Evolutionary conservation across 2,797 vertebrate species (phyloP).

Genomic region (Danio kyathit): DNA sequence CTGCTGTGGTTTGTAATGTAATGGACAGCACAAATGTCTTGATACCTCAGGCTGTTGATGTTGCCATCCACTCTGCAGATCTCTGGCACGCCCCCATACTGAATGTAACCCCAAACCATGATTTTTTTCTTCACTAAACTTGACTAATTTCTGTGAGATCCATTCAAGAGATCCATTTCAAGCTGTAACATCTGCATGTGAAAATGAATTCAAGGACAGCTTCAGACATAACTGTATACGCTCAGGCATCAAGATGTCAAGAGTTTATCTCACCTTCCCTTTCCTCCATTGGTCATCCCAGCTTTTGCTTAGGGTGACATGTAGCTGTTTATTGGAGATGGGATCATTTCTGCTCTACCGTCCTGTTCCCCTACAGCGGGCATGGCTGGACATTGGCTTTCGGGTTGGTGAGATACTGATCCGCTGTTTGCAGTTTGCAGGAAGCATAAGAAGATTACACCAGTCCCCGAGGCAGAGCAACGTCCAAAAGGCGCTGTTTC

Average conservation of each 20-base stretch:
- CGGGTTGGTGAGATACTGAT: constrained; percentile 48
- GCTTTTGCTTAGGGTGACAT: neutral
- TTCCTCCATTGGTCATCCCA: neutral
- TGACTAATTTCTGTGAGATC: too few relatives aligned
- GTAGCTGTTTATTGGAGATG: constrained; percentile 19
- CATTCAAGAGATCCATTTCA: constrained; percentile 49
- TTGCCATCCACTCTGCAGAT: too few relatives aligned
- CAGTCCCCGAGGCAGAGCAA: constrained; percentile 14
- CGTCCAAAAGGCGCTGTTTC: constrained; percentile 27
- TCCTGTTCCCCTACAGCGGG: neutral
- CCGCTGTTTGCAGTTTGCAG: constrained; percentile 16
- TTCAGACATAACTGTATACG: constrained; percentile 3
- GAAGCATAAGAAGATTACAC: constrained; percentile 43
- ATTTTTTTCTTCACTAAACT: too few relatives aligned
- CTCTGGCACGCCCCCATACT: too few relatives aligned
- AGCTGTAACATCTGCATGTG: constrained; percentile 51
- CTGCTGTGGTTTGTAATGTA: too few relatives aligned
- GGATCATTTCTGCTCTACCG: neutral
- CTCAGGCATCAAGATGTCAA: constrained; percentile 35
- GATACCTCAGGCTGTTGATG: too few relatives aligned
- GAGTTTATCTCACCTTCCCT: constrained; percentile 4
- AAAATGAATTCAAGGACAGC: constrained; percentile 47
- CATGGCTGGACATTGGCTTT: constrained; percentile 40
- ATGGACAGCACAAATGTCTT: too few relatives aligned
- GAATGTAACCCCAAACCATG: too few relatives aligned